These are phyloP conservation scores for Corydoras sp. DNA, from an alignment of 2,113 vertebrate genomes.

Conservation along the genomic window DNA sequence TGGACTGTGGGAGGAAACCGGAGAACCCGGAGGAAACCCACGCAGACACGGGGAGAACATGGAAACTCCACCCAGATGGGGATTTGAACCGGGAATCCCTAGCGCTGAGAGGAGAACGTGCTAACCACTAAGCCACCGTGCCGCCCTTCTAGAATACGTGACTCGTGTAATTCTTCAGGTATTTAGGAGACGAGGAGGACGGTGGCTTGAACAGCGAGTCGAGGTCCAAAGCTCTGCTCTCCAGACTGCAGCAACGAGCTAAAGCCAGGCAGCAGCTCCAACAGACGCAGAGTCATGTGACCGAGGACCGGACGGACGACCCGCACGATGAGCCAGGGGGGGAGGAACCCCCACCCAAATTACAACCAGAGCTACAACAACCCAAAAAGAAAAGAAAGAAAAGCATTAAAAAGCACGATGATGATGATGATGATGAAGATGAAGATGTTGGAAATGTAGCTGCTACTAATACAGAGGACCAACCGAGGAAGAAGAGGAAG, in stretches of 20 bases:
- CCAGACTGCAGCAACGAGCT: slow-evolving; percentile 73
- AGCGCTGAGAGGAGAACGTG: too few relatives aligned
- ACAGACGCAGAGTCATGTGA: slow-evolving; percentile 5
- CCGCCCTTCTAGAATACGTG: neutral
- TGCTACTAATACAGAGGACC: neutral
- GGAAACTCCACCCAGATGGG: too few relatives aligned
- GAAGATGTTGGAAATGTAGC: neutral
- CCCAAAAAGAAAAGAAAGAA: slow-evolving; percentile 22
- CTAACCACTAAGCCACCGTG: too few relatives aligned
- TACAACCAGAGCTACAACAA: slow-evolving; percentile 4
- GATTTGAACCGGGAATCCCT: too few relatives aligned
- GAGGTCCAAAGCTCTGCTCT: slow-evolving; percentile 68
- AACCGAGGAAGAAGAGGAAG: slow-evolving; percentile 20
- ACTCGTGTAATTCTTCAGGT: slow-evolving; percentile 53
- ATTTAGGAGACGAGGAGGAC: slow-evolving; percentile 64
- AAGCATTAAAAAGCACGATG: neutral
- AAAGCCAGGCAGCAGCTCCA: slow-evolving; percentile 59
- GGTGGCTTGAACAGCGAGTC: slow-evolving; percentile 41
- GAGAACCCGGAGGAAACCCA: too few relatives aligned
- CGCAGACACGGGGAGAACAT: too few relatives aligned
- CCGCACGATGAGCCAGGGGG: slow-evolving; percentile 28
- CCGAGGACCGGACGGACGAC: neutral
- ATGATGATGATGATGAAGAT: neutral
- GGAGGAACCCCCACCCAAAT: slow-evolving; percentile 12
- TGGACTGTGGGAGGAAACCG: too few relatives aligned